These are phyloP conservation scores for Pogonus chalceus DNA, from an alignment of 1,140 invertebrate species.

Conservation along the genomic window DNA sequence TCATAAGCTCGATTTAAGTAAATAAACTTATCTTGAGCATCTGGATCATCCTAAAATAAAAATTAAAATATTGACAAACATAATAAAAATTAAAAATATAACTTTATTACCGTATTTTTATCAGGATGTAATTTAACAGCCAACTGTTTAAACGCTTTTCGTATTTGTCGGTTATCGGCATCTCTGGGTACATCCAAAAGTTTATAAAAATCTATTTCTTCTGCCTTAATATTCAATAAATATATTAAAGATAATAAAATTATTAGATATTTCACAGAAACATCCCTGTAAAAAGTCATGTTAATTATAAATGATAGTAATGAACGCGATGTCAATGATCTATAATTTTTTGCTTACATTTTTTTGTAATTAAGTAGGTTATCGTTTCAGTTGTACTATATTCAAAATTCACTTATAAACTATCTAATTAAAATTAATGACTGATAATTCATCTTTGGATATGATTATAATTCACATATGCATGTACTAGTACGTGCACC, in stretches of 20 bases:
- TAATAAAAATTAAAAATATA: constrained; percentile 2
- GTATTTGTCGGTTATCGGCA: constrained; percentile 63
- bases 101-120: constrained; percentile 61
- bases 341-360: too few relatives aligned
- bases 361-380: too few relatives aligned
- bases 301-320: too few relatives aligned
- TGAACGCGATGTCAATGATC: too few relatives aligned
- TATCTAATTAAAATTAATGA: too few relatives aligned
- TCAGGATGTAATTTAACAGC: constrained; percentile 74
- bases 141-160: constrained; percentile 72
- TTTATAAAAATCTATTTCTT: constrained; percentile 44
- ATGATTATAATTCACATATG: too few relatives aligned
- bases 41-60: constrained; percentile 50
- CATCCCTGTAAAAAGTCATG: neutral
- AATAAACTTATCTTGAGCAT: constrained; percentile 66
- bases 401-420: too few relatives aligned
- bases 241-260: neutral
- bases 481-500: too few relatives aligned
- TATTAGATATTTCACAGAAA: neutral
- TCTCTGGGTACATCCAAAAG: constrained; percentile 57
- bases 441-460: too few relatives aligned
- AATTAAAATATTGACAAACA: constrained; percentile 12
- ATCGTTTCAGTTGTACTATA: too few relatives aligned
- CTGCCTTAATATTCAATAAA: neutral
- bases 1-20: constrained; percentile 75